These are phyloP conservation scores for Himalopsyche japonica DNA, from an alignment of 2,888 invertebrate species.

Conservation along the genomic window DNA sequence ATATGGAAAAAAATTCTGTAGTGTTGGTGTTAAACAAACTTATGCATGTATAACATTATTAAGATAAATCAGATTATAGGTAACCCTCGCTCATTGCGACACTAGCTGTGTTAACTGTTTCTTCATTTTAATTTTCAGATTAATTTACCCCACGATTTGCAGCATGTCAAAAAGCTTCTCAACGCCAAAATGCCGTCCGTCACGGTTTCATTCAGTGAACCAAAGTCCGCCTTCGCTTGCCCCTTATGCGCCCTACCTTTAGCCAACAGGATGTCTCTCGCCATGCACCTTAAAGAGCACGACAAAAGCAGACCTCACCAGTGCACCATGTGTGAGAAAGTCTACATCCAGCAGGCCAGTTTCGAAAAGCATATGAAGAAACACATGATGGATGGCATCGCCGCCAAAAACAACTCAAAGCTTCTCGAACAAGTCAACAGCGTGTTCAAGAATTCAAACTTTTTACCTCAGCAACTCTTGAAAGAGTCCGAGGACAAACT, in stretches of 20 bases:
- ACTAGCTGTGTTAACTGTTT: no score
- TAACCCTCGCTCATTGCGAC: no score
- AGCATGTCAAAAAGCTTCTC: conserved; percentile 38
- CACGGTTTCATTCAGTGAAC: not conserved
- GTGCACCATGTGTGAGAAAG: conserved; percentile 38
- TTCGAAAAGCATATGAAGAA: conserved; percentile 39
- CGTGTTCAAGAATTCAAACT: conserved; percentile 10
- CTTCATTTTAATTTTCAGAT: conserved; percentile 21
- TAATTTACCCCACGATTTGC: conserved; percentile 40
- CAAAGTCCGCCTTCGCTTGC: conserved; percentile 25
- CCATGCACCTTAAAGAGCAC: conserved; percentile 38
- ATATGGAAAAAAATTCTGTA: no score
- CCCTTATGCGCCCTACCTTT: conserved; percentile 34
- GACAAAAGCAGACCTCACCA: conserved; percentile 38
- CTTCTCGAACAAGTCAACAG: conserved; percentile 29
- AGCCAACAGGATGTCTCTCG: conserved; percentile 30
- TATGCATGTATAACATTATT: no score
- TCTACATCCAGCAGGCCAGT: conserved; percentile 40
- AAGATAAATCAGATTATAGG: no score
- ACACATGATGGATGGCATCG: conserved; percentile 35
- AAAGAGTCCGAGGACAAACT: not conserved
- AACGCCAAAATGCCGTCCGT: conserved; percentile 23
- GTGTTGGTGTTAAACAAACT: no score
- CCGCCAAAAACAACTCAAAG: conserved; percentile 19
- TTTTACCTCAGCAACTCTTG: not conserved